Conservation (phyloP, 2,797 vertebrate genomes). For the Spinus olivaceus region DNA sequence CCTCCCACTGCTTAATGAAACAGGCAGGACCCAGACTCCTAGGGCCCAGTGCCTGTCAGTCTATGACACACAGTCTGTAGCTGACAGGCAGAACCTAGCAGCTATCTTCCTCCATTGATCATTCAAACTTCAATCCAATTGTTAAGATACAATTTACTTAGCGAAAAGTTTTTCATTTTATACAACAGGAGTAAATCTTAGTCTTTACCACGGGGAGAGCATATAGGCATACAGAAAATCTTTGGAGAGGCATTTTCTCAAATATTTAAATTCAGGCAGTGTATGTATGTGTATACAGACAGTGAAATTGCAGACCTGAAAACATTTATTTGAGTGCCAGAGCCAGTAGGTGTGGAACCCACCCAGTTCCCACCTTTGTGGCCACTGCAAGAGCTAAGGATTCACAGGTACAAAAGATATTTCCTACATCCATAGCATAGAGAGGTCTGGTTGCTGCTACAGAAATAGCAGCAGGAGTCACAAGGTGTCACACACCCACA, state of each 20-base stretch:
- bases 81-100: neutral
- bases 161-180: neutral
- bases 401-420: neutral
- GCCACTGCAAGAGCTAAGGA: neutral
- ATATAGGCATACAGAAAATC: neutral
- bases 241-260: neutral
- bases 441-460: neutral
- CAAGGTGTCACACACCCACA: neutral
- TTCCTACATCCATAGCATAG: neutral
- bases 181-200: neutral
- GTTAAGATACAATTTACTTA: neutral
- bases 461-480: neutral
- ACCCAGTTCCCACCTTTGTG: neutral
- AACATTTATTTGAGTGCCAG: neutral
- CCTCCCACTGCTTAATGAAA: constrained; percentile 13
- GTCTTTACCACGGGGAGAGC: neutral
- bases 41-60: neutral
- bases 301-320: neutral
- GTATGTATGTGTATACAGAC: neutral
- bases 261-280: neutral
- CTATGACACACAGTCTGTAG: neutral
- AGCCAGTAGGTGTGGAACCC: neutral
- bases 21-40: constrained; percentile 6
- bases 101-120: neutral
- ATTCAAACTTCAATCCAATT: neutral